phyloP scores from a whole-genome alignment of 2,797 vertebrate genomes.

The Botia almorhae region DNA sequence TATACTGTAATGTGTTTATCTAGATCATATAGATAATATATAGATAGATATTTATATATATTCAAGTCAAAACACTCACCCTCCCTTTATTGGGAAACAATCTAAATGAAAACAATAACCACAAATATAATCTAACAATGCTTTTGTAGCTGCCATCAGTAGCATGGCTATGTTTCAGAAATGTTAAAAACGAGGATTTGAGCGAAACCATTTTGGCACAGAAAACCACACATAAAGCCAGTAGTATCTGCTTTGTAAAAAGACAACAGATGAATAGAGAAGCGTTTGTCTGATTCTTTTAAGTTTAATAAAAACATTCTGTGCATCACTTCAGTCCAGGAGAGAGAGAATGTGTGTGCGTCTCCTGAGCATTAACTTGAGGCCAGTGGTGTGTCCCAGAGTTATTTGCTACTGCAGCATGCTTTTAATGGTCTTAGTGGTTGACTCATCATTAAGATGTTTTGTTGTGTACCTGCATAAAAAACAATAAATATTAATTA shows the following conservation, averaged over 20 bases:
- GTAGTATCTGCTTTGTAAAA: conserved; percentile 74
- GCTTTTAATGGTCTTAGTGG: conserved; percentile 97
- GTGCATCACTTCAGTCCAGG: conserved; percentile 87
- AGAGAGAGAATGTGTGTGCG: conserved; percentile 59
- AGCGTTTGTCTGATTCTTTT: conserved; percentile 72
- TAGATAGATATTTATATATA: conserved; percentile 80
- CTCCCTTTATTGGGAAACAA: conserved; percentile 83
- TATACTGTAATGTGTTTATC: conserved; percentile 44
- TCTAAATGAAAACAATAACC: conserved; percentile 70
- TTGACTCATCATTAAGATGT: conserved; percentile 99
- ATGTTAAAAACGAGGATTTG: conserved; percentile 74
- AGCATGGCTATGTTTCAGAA: conserved; percentile 82
- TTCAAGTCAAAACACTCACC: conserved; percentile 96
- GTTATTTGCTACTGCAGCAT: conserved; percentile 90
- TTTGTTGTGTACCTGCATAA: conserved; percentile 96
- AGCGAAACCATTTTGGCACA: conserved; percentile 89
- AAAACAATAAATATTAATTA: conserved; percentile 27
- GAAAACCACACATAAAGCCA: conserved; percentile 80
- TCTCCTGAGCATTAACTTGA: conserved; percentile 71
- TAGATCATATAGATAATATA: conserved; percentile 69
- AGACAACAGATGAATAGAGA: conserved; percentile 62
- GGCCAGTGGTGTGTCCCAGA: conserved; percentile 65
- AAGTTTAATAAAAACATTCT: conserved; percentile 81
- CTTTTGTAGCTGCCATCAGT: conserved; percentile 90
- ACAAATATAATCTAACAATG: conserved; percentile 81